A percentile compares a stretch with the other conserved stretches of the same genome.
phyloP scores from a whole-genome alignment of 2,797 vertebrate species.

The Dipus sagitta region DNA sequence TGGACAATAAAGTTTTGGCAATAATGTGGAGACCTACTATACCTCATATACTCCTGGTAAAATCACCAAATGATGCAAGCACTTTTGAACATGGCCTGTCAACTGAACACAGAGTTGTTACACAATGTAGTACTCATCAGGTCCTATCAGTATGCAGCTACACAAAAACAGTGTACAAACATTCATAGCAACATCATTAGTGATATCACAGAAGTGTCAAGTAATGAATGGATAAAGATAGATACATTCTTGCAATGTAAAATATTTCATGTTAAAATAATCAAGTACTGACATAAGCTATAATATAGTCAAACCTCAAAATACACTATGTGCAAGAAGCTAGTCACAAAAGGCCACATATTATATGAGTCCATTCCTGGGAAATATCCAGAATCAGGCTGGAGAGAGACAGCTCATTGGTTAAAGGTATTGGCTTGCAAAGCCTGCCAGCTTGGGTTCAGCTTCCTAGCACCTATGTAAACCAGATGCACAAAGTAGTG shows the following conservation, averaged over 20 bases:
- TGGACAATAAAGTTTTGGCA: not conserved
- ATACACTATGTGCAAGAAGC: not conserved
- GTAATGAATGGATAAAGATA: not conserved
- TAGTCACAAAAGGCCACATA: not conserved
- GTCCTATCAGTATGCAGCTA: not conserved
- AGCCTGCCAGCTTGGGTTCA: too few relatives aligned
- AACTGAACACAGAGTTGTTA: not conserved
- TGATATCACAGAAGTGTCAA: not conserved
- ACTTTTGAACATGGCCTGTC: not conserved
- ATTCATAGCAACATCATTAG: not conserved
- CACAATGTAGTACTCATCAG: not conserved
- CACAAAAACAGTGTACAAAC: not conserved
- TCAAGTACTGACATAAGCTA: not conserved
- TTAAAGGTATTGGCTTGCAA: too few relatives aligned
- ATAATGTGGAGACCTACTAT: not conserved
- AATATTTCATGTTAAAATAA: not conserved
- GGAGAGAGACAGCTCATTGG: too few relatives aligned
- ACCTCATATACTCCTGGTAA: not conserved
- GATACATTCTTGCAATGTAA: not conserved
- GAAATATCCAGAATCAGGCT: not conserved
- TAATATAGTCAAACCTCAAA: not conserved
- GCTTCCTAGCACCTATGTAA: too few relatives aligned
- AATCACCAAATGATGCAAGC: not conserved
- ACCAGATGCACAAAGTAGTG: too few relatives aligned
- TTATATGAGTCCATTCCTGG: not conserved